Base-by-base conservation (phyloP, 2,888 invertebrate species). In the Lycia hirtaria region DNA sequence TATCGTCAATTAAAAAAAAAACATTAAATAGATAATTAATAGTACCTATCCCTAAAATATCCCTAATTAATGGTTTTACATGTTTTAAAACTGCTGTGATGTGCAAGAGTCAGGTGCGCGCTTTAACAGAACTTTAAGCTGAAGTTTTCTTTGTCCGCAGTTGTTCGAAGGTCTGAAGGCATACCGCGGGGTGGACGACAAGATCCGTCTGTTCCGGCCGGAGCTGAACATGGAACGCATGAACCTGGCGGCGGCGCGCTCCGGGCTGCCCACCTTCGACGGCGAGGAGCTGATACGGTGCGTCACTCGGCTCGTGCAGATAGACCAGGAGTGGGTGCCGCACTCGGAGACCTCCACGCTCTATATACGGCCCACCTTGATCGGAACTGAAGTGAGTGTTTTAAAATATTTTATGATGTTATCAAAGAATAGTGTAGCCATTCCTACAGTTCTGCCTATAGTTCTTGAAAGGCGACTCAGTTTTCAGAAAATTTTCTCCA, bases 131-230 rank as follows among this genome's bases (percentile, higher is more conserved):
- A 12, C 32, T 32, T 35, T 6, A 12, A 12, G 15, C 41, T 14
- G 14, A 12, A 2, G 4, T 12, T 15, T 10, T 12, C 0, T n/a
- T 35, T 32, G 9, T 45, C 80, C 87, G 20, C 88, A 99, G 98
- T 92, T 99, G 64, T 99, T 99, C 82, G 99, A 99, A 93, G 99
- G 99, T 50, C 94, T 99, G 95, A 99, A 99, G 90, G 99, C 98
- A 0, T 99, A 97, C 88, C 94, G 98, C 69, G 98, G 99, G 6
- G 94, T 95, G 9, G 99, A 99, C 88, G 97, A 96, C 55, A 96
- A 95, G 88, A 97, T 99, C 68, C 93, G 99, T 68, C 91, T 99
- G 76, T 99, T 99, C 89, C 95, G 99, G 47, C 99, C 99, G 0
- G 96, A 98, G 51, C 92, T 98, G 81, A 99, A 99, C 85, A 98